Evolutionary conservation across 1,140 invertebrate species (phyloP), one percentile per base, ranked within the genome.

Genomic region (Drosophila quadrilineata): DNA sequence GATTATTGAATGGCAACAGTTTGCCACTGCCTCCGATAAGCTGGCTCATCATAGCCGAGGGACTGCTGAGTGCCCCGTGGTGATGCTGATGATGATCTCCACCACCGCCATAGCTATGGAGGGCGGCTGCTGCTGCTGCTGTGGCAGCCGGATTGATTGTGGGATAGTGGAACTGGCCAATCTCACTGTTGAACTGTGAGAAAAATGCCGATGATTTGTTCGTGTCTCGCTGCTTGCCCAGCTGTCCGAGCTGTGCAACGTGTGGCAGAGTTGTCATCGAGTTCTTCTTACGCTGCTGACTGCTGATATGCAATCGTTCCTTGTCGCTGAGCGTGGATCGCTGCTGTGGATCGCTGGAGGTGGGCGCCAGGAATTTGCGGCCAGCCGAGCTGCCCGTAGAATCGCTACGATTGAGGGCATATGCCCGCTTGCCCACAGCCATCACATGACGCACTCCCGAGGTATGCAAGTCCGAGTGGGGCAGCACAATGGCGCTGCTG

Each of bases 311-410:
- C n/a, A 88, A 46, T 10, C 88, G 71, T 57, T 90, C 88, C 88
- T 97, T 97, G 45, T 95, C 95, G 6, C 93, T 91, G 4, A 88
- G 40, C 16, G 87, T 88, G 0, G 76, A 74, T 29, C 95, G 91
- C 16, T 94, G 92, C 43, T 95, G 94, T 16, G 95, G 95, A 91
- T 97, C 96, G 35, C 96, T 97, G 33, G 97, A 89, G 0, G 96
- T 96, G 16, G 97, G 96, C 9, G 96, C 95, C 56, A 98, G 90
- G 90, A 95, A 97, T 79, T 97, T 97, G 54, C 96, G 92, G 0
- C 95, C 94, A 2, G 94, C 93, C 54, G 90, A 91, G 87, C 95
- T 96, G 24, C 95, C 95, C 29, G 96, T 95, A 58, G 95, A 96
- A 80, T 95, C 94, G 1, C 94, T 95, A 64, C 94, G 85, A 63